Base-by-base conservation (phyloP, 23 tunicate species). In the Oikopleura vanhoeffeni region DNA sequence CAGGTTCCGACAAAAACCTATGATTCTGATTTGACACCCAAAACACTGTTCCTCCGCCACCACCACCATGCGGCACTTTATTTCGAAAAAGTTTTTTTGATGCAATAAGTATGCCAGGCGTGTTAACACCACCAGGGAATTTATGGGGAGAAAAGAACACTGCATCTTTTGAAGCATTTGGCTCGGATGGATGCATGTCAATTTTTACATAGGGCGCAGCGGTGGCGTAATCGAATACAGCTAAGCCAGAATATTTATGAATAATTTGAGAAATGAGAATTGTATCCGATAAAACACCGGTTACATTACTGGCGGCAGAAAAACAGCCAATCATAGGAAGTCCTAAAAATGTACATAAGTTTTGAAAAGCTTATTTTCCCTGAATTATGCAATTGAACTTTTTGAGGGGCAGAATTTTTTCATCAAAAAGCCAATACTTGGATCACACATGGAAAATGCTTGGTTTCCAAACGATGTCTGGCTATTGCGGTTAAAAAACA, bases 161-260 rank as follows among this genome's bases (percentile, higher is more conserved):
- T n/a, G 99, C 99, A 83, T 94, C 97, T 84, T 91, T 94, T 0
- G 92, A 93, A 57, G 90, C 85, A 49, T 85, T 87, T 34, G 85
- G n/a, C 40, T 41, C 41, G 41, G 41, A 57, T 30, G 99, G 99
- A 58, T 94, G 99, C 99, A 94, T 94, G 76, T 94, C 87, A 64
- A 94, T 94, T 76, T 91, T 87, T 35, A 91, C 76, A 71, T 94
- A 94, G 4, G 99, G 97, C 33, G 92, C 99, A 30, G 87, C 99
- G 64, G 99, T 94, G 24, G 99, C 99, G 84, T 91, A 94, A 94
- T 94, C 99, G 91, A 96, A 94, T n/a, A 94, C 79, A 0, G 90
- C 90, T 39, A 94, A 41, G 0, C 89, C 92, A 27, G 86, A 87
- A 85, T 94, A 91, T 83, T 88, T 84, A 83, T 94, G 96, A 64